Conservation (phyloP, 2,113 vertebrate genomes). For the Malurus melanocephalus region DNA sequence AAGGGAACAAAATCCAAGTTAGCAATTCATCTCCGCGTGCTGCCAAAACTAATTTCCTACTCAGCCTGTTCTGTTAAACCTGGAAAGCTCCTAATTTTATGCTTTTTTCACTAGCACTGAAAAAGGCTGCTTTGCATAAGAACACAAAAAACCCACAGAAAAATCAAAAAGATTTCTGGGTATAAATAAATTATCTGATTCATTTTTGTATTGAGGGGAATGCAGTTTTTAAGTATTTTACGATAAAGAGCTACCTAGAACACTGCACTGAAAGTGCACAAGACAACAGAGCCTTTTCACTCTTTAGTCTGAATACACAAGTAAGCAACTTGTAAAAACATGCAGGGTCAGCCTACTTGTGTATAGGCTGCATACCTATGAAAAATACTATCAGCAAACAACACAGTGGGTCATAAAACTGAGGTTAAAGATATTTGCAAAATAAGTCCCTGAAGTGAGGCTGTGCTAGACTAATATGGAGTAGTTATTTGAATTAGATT, state of each 20-base stretch:
- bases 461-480: neutral
- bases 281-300: neutral
- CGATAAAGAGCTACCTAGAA: neutral
- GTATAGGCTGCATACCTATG: neutral
- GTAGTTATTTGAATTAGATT: neutral
- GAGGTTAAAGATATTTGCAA: neutral
- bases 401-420: neutral
- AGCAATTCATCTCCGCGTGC: constrained; percentile 5
- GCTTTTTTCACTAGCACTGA: neutral
- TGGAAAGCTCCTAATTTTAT: constrained; percentile 12
- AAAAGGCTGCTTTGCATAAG: neutral
- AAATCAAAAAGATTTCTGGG: neutral
- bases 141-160: neutral
- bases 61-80: neutral
- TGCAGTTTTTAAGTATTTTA: neutral
- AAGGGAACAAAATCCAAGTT: constrained; percentile 11
- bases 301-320: neutral
- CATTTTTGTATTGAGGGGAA: neutral
- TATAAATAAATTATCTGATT: neutral
- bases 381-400: neutral
- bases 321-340: neutral
- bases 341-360: neutral
- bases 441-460: neutral
- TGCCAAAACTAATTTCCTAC: constrained; percentile 45
- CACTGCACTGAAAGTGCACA: neutral